Evolutionary conservation across 2,797 vertebrate species (phyloP), one percentile per base, ranked within the genome.

Genomic region (Tolypeutes matacus): DNA sequence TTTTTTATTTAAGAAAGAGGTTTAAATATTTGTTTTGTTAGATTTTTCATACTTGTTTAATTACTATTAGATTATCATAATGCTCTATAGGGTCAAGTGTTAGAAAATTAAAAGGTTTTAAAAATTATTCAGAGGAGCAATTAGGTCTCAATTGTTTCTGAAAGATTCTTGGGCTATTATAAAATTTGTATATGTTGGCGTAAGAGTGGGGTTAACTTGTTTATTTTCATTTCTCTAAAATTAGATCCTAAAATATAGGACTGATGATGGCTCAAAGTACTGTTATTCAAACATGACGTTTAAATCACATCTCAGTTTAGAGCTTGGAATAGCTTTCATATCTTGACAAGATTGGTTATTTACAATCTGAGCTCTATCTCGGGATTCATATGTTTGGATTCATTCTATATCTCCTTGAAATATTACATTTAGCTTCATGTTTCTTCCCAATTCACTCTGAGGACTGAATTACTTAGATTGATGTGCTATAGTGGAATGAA

Each of bases 201-300:
- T 81, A 23, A 75, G 58, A 70, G 81, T 91, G 56, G 53, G 7
- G 51, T 92, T 93, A 93, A 86, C 51, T 73, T 94, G 80, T 86
- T 96, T 97, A 65, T 95, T 97, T 97, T 96, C 31, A 95, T 93
- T 89, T 81, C 9, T 91, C 39, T 85, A 86, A 94, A 96, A 95
- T 94, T 76, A 64, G 31, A 83, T 92, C n/a, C 92, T 96, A 83
- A 4, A 14, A 15, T 89, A 93, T 77, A 96, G 96, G 75, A 56
- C n/a, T 92, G 84, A 86, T 92, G 82, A 97, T 89, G n/a, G 53
- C 83, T 96, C 92, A 76, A 6, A 94, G 67, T 75, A 62, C 81
- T 91, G 81, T 94, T 95, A 96, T 70, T 90, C 92, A 96, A 97
- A 92, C 88, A 90, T 94, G 78, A 92, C 56, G 86, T 97, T 97